Evolutionary conservation across 2,797 vertebrate genomes (phyloP).

Genomic region (Masticophis lateralis): DNA sequence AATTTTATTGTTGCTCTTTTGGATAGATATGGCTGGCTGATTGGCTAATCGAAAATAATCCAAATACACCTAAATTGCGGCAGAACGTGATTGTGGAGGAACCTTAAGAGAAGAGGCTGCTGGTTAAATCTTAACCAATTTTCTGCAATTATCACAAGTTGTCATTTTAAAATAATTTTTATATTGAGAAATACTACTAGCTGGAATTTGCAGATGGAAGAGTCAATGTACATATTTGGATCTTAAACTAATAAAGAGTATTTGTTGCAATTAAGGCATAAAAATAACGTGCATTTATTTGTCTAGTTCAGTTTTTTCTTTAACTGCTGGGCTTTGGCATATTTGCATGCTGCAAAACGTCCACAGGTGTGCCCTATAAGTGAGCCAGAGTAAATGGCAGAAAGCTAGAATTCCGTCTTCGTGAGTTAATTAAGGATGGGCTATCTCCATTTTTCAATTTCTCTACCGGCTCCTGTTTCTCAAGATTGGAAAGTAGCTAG

Average conservation of each 20-base stretch:
- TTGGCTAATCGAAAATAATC: slow-evolving; percentile 90
- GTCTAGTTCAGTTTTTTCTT: background rate
- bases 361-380: background rate
- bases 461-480: no score
- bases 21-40: slow-evolving; percentile 90
- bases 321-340: background rate
- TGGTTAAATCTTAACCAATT: background rate
- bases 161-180: background rate
- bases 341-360: background rate
- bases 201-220: background rate
- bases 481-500: background rate
- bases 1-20: slow-evolving; percentile 1
- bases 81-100: slow-evolving; percentile 55
- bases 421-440: background rate
- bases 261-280: background rate
- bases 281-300: background rate
- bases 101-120: background rate
- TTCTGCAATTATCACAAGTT: slow-evolving; percentile 15
- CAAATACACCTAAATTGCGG: slow-evolving; percentile 81
- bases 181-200: background rate
- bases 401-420: background rate
- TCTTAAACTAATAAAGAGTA: background rate
- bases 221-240: background rate
- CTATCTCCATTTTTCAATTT: background rate
- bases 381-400: background rate